Evolutionary conservation across 1,140 invertebrate genomes (phyloP).

Genomic region (Gyrodactylus bullatarudis): DNA sequence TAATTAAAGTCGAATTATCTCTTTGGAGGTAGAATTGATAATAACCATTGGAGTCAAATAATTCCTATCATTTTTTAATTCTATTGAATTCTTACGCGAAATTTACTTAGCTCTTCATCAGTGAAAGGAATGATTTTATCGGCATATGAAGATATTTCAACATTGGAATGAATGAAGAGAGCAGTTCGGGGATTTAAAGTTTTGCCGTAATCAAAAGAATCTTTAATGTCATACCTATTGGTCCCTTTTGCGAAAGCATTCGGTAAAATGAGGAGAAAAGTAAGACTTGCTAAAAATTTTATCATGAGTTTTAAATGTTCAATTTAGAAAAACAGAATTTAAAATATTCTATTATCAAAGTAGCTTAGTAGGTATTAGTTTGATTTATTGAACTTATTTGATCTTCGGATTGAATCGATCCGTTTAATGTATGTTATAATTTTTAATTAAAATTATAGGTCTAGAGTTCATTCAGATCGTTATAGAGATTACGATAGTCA

Average conservation of each 20-base stretch:
- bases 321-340: neutral
- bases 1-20: neutral
- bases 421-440: neutral
- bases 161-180: neutral
- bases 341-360: neutral
- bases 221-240: neutral
- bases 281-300: no score
- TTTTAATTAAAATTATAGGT: neutral
- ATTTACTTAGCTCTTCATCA: neutral
- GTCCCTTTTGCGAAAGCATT: neutral
- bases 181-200: neutral
- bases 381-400: no score
- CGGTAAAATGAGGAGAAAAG: no score
- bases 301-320: neutral
- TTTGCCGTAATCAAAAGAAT: neutral
- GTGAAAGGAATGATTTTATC: neutral
- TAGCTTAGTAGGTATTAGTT: no score
- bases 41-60: neutral
- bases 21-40: neutral
- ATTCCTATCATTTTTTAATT: neutral
- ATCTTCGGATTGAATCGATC: no score
- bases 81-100: no score
- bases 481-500: neutral
- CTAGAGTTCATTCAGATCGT: neutral
- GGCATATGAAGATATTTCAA: neutral